phyloP scores from a whole-genome alignment of 2,888 invertebrate genomes.

The Osmoderma eremita region DNA sequence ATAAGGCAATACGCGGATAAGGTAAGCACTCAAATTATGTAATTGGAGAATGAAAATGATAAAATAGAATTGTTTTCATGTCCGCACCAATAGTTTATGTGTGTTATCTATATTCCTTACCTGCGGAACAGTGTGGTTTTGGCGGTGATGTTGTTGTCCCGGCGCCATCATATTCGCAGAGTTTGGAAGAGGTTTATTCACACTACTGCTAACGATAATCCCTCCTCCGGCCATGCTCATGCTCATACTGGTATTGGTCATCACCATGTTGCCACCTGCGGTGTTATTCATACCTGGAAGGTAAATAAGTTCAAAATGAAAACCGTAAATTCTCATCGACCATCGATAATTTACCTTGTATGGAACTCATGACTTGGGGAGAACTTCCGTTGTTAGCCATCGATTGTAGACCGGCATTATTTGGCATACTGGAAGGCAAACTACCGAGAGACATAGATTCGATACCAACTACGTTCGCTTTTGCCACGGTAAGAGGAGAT shows the following conservation, averaged over 20 bases:
- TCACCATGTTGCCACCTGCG: slow-evolving; percentile 77
- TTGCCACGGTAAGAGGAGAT: slow-evolving; percentile 69
- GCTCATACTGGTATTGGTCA: slow-evolving; percentile 80
- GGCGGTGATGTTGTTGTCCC: slow-evolving; percentile 62
- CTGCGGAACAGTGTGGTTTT: slow-evolving; percentile 65
- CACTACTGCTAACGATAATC: slow-evolving; percentile 77
- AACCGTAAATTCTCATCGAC: neutral
- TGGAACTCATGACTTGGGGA: slow-evolving; percentile 77
- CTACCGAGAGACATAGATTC: slow-evolving; percentile 72
- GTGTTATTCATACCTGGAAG: slow-evolving; percentile 74
- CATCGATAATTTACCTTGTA: slow-evolving; percentile 67
- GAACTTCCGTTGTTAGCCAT: slow-evolving; percentile 76
- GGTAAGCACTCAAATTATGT: slow-evolving; percentile 12
- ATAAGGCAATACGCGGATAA: slow-evolving; percentile 14
- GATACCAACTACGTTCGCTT: slow-evolving; percentile 65
- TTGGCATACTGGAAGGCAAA: slow-evolving; percentile 68
- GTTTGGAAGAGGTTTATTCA: slow-evolving; percentile 77
- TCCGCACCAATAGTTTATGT: neutral
- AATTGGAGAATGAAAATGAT: slow-evolving; percentile 5
- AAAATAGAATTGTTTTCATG: slow-evolving; percentile 10
- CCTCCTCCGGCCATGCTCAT: slow-evolving; percentile 79
- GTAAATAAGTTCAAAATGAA: slow-evolving; percentile 22
- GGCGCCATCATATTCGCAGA: slow-evolving; percentile 71
- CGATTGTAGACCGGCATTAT: slow-evolving; percentile 65
- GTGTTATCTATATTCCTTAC: slow-evolving; percentile 55